Evolutionary conservation across 2,113 vertebrate species (phyloP).

Genomic region (Lagopus leucura): DNA sequence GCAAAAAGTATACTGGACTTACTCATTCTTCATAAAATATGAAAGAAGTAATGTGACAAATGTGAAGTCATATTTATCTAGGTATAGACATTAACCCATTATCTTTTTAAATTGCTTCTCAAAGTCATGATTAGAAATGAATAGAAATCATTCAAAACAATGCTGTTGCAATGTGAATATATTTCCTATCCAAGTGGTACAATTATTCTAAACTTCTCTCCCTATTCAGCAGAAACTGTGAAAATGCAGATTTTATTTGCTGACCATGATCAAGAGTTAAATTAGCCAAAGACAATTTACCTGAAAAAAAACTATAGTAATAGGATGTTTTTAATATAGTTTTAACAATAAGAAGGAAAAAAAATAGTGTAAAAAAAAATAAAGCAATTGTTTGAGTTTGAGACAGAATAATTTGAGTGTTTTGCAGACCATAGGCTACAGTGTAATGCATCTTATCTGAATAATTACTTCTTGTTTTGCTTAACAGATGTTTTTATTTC

Average conservation of each 20-base stretch:
- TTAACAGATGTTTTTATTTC: rapidly evolving
- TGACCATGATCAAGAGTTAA: not conserved
- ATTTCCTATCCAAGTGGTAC: not conserved
- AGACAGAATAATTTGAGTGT: not conserved
- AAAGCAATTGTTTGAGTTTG: not conserved
- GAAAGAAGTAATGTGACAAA: not conserved
- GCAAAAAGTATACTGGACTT: not conserved
- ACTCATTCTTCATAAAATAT: not conserved
- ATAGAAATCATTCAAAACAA: not conserved
- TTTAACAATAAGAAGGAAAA: not conserved
- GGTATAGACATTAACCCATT: not conserved
- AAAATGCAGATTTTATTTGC: not conserved
- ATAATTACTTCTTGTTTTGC: not conserved
- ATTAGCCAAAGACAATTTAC: not conserved
- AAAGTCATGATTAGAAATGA: not conserved
- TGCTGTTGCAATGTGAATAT: not conserved
- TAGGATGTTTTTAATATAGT: not conserved
- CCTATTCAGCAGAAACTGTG: not conserved
- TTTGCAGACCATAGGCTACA: not conserved
- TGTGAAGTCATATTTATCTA: not conserved
- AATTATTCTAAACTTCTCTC: not conserved
- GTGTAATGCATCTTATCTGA: not conserved
- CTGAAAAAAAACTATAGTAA: not conserved
- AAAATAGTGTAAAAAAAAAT: not conserved
- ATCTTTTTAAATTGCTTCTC: not conserved